Evolutionary conservation across 1,140 invertebrate genomes (phyloP).

Genomic region (Ephestia elutella): DNA sequence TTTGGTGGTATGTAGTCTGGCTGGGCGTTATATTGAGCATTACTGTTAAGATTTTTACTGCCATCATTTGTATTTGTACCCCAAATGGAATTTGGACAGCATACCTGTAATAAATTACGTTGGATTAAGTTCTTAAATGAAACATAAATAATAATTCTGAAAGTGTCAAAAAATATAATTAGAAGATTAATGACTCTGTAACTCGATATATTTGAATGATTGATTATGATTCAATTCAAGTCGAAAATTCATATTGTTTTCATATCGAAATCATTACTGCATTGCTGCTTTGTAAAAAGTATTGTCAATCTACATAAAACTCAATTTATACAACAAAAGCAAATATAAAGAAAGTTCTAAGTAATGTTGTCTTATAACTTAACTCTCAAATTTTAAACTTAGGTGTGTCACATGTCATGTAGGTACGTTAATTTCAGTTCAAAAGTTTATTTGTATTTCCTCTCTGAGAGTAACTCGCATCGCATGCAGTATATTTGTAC

Average conservation of each 20-base stretch:
- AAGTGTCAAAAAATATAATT: not conserved
- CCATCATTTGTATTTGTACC: not conserved
- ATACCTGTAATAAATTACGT: constrained; percentile 17
- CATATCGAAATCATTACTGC: too few species aligned
- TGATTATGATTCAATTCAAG: too few species aligned
- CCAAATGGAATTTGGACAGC: constrained; percentile 19
- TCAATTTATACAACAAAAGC: too few species aligned
- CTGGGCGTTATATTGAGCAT: not conserved
- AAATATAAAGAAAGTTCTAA: too few species aligned
- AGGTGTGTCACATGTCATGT: too few species aligned
- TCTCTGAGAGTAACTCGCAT: not conserved
- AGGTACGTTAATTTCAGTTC: not conserved
- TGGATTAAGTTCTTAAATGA: not conserved
- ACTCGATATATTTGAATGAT: too few species aligned
- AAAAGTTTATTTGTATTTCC: not conserved
- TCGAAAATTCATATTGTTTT: too few species aligned
- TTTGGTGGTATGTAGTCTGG: not conserved
- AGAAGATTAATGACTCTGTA: too few species aligned
- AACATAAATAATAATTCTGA: not conserved
- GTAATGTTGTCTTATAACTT: too few species aligned
- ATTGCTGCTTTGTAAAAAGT: too few species aligned
- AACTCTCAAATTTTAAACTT: too few species aligned
- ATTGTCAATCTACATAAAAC: too few species aligned
- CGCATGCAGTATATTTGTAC: not conserved
- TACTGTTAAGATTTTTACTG: not conserved